A percentile compares a stretch with the other conserved stretches of the same genome.
Evolutionary conservation across 2,113 vertebrate genomes (phyloP).

Genomic region (Dunckerocampus dactyliophorus): DNA sequence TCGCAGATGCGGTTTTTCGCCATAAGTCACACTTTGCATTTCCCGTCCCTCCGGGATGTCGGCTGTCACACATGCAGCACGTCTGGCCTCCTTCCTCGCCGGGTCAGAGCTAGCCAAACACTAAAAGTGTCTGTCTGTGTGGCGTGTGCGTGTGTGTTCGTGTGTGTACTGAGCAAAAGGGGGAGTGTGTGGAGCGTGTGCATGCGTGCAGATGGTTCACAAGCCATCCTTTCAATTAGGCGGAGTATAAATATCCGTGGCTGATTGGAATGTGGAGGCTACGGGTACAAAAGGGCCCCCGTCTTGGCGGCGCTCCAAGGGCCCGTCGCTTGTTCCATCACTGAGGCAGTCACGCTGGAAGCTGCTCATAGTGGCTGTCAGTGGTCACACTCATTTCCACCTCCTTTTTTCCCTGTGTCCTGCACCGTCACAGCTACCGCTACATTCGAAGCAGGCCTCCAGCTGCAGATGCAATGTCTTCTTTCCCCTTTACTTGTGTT

Average conservation of each 20-base stretch:
- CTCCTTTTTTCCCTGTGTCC: conserved; percentile 26
- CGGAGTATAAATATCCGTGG: conserved; percentile 70
- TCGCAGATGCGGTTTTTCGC: conserved; percentile 9
- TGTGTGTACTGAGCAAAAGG: conserved; percentile 25
- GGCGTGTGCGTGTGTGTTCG: conserved; percentile 34
- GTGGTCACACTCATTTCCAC: conserved; percentile 61
- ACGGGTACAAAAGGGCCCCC: conserved; percentile 64
- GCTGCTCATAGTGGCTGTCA: conserved; percentile 70
- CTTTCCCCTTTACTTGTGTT: conserved; percentile 26
- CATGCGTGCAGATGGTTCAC: conserved; percentile 65
- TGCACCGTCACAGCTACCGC: conserved; percentile 34
- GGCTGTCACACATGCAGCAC: conserved; percentile 34
- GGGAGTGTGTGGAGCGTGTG: conserved; percentile 31
- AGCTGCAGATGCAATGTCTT: conserved; percentile 39
- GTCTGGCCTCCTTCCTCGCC: conserved; percentile 44
- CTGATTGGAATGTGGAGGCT: conserved; percentile 72
- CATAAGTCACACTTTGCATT: conserved; percentile 26
- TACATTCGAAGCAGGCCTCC: conserved; percentile 48
- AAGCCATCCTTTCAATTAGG: conserved; percentile 74
- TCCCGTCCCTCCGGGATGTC: conserved; percentile 30
- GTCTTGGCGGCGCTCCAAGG: conserved; percentile 65
- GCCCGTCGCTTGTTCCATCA: conserved; percentile 59
- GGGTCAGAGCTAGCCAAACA: conserved; percentile 50
- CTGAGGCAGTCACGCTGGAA: conserved; percentile 57
- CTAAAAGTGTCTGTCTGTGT: conserved; percentile 7